These are phyloP conservation scores for Thomomys bottae DNA, from an alignment of 2,113 vertebrate species.

Conservation along the genomic window DNA sequence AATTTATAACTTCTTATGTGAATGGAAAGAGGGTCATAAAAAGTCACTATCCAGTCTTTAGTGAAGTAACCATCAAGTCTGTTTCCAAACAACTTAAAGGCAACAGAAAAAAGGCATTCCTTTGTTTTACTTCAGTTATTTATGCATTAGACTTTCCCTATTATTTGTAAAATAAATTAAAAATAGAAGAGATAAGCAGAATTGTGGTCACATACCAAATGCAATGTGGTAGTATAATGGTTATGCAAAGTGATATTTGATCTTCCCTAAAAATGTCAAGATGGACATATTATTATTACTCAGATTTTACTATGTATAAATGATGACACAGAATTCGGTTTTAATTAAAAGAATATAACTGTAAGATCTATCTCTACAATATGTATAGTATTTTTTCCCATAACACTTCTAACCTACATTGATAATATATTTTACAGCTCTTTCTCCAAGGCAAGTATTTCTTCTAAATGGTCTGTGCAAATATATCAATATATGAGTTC, in stretches of 20 bases:
- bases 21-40: not conserved
- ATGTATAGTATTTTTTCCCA: not conserved
- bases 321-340: not conserved
- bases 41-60: slow-evolving; percentile 14
- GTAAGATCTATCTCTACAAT: not conserved
- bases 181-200: not conserved
- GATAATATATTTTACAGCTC: slow-evolving; percentile 14
- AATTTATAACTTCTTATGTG: not conserved
- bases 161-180: slow-evolving; percentile 51
- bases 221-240: not conserved
- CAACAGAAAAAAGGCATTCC: not conserved
- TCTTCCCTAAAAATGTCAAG: not conserved
- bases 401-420: slow-evolving; percentile 11
- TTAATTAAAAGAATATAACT: slow-evolving; percentile 39
- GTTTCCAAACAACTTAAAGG: slow-evolving; percentile 44
- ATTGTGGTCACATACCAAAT: slow-evolving; percentile 24
- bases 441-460: slow-evolving; percentile 27
- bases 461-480: not conserved
- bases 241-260: not conserved
- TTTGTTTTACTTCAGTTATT: not conserved
- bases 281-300: not conserved
- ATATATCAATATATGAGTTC: not conserved
- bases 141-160: slow-evolving; percentile 21
- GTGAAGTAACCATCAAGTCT: slow-evolving; percentile 33
- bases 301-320: slow-evolving; percentile 34